Conservation (phyloP, 2,797 vertebrate species). For the Lepilemur ruficaudatus region DNA sequence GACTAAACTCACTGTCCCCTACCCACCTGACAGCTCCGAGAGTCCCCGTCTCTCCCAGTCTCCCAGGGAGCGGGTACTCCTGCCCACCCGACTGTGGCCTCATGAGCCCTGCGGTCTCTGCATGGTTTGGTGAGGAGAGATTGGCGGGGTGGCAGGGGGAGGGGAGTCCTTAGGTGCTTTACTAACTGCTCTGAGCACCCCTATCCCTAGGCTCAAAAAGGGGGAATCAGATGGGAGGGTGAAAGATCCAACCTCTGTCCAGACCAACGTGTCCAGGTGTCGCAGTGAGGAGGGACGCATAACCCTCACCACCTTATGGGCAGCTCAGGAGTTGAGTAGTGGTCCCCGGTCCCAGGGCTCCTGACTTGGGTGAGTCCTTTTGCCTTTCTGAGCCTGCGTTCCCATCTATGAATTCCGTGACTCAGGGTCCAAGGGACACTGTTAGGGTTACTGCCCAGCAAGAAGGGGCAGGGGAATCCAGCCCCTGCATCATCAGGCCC, state of each 20-base stretch:
- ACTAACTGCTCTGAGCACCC: not conserved
- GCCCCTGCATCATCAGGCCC: not conserved
- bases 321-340: not conserved
- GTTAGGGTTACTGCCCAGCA: not conserved
- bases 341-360: not conserved
- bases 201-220: not conserved
- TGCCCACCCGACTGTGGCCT: not conserved
- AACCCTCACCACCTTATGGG: rapidly evolving
- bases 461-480: not conserved
- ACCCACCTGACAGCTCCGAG: not conserved
- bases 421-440: not conserved
- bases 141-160: not conserved
- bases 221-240: not conserved
- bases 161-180: not conserved
- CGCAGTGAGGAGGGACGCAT: rapidly evolving
- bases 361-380: not conserved
- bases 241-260: not conserved
- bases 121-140: too few relatives aligned
- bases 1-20: not conserved
- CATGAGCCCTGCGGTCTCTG: not conserved
- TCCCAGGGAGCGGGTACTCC: not conserved
- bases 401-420: not conserved
- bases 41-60: not conserved
- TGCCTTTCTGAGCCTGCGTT: not conserved
- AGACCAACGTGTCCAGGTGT: not conserved